A percentile compares a stretch with the other conserved stretches of the same genome.
phyloP scores from a whole-genome alignment of 2,797 vertebrate species.

The Pipistrellus kuhlii region DNA sequence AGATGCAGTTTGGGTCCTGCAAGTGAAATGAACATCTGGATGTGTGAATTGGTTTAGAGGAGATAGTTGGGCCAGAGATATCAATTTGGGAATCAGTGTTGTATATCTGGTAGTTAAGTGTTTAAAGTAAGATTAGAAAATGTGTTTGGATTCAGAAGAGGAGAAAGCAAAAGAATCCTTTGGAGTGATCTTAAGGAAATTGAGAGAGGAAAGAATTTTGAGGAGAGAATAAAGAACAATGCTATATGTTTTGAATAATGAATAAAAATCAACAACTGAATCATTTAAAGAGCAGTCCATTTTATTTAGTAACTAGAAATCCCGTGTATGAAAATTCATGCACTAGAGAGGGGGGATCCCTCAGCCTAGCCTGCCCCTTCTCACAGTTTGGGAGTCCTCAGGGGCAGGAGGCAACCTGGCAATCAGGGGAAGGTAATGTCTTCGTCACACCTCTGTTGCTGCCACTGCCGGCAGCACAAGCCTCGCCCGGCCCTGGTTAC shows the following conservation, averaged over 20 bases:
- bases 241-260: background rate
- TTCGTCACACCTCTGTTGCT: too few species aligned
- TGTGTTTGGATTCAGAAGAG: conserved; percentile 25
- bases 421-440: too few species aligned
- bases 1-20: background rate
- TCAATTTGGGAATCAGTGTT: background rate
- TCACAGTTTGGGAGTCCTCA: too few species aligned
- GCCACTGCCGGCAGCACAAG: too few species aligned
- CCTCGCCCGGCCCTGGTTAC: too few species aligned
- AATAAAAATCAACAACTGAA: background rate
- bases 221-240: conserved; percentile 8
- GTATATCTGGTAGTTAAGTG: background rate
- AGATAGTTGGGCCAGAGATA: background rate
- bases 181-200: background rate
- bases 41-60: background rate
- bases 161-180: background rate
- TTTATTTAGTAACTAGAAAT: background rate
- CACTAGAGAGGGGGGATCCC: too few species aligned
- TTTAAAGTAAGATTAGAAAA: conserved; percentile 23
- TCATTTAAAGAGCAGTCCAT: background rate
- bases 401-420: too few species aligned
- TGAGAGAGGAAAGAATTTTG: background rate
- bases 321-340: too few species aligned
- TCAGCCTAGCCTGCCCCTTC: too few species aligned
- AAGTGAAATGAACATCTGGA: background rate